Conservation (phyloP, 2,888 invertebrate genomes). For the Drosophila ustulata region DNA sequence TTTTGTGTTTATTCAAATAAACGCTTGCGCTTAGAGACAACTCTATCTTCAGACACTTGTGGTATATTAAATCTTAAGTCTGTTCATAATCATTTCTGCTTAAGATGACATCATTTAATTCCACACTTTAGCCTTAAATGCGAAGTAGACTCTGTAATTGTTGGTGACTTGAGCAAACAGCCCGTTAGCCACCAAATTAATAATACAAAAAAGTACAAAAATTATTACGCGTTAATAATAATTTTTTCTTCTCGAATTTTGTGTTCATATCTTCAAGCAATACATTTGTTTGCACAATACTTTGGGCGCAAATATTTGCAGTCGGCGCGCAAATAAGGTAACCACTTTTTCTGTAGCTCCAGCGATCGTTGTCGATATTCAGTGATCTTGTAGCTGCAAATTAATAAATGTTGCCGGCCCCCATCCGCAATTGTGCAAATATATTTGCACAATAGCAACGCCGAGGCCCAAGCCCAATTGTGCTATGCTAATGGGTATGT, state of each 20-base stretch:
- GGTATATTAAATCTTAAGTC: neutral
- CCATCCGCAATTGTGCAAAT: slow-evolving; percentile 52
- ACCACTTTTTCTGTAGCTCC: slow-evolving; percentile 31
- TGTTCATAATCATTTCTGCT: neutral
- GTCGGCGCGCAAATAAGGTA: slow-evolving; percentile 61
- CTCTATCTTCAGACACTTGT: slow-evolving; percentile 1
- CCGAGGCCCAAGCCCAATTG: neutral
- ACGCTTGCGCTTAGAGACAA: neutral
- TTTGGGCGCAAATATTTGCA: slow-evolving; percentile 70
- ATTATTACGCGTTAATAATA: slow-evolving; percentile 22
- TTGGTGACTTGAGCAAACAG: slow-evolving; percentile 2
- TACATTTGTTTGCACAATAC: slow-evolving; percentile 62
- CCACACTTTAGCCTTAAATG: neutral
- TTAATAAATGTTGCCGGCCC: slow-evolving; percentile 65
- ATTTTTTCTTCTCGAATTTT: neutral
- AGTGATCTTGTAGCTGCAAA: slow-evolving; percentile 77
- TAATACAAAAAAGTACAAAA: neutral
- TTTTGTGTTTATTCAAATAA: neutral
- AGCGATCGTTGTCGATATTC: slow-evolving; percentile 55
- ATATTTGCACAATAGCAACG: slow-evolving; percentile 32
- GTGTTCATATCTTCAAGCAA: slow-evolving; percentile 45
- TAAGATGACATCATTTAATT: slow-evolving; percentile 4
- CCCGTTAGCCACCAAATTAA: slow-evolving; percentile 30
- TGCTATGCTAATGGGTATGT: slow-evolving; percentile 36
- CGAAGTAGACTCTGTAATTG: neutral